Evolutionary conservation across 1,140 invertebrate species (phyloP), one percentile per base, ranked within the genome.

Genomic region (Leptinotarsa defecta): DNA sequence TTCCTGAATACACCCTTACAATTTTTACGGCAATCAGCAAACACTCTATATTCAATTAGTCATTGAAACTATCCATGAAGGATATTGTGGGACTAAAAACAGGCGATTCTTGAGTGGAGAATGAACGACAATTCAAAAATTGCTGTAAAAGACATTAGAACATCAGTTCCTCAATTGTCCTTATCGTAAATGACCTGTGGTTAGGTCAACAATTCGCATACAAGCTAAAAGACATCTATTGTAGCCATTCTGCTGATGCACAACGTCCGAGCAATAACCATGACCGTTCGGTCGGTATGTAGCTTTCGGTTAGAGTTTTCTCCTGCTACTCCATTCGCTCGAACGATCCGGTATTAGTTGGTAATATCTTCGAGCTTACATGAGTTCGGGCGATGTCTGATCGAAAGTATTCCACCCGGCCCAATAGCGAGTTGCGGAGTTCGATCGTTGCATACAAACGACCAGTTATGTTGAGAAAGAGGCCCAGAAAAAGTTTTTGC

Each of bases 381-480:
- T 72, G 74, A 76, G 74, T 68, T 76, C 74, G 64, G 76, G 71
- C 65, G 76, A 74, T 77, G 77, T 78, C 77, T 78, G 77, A 78
- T 76, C 77, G 77, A 78, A 78, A 78, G 77, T 78, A 78, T 78
- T 78, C 77, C 77, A 65, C 71, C 34, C 34, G 74, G 77, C 68
- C 77, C 77, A 78, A 78, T 78, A 78, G 77, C 77, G 72, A 75
- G 68, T 71, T 72, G 71, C 68, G 61, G 67, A 71, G 71, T 64
- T 67, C 74, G 72, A 68, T 72, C 77, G 76, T 76, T 78, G 77
- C 77, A 78, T 78, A 78, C 75, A 78, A 78, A 78, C 74, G 74
- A 78, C 77, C 63, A 43, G 71, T 78, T 78, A 76, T 76, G 65
- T 67, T 68, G 63, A 62, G 71, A 57, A 70, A 73, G 65, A 57